Base-by-base conservation (phyloP, 1,140 invertebrate species). In the Mercenaria mercenaria region DNA sequence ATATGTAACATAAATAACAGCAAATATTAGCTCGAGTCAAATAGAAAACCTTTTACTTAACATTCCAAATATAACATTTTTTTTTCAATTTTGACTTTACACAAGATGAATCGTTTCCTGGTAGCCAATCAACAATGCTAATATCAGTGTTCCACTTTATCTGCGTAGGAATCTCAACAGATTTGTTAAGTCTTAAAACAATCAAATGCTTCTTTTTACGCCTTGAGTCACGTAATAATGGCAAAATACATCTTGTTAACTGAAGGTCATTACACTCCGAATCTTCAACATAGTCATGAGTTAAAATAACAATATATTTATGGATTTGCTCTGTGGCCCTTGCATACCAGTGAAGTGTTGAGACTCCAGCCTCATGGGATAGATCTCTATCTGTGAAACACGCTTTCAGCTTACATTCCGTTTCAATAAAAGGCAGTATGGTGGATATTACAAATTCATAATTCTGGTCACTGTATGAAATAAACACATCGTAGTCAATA, bases 31-130 rank as follows among this genome's bases (percentile, higher is more conserved):
- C n/a, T n/a, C n/a, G n/a, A n/a, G n/a, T n/a, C n/a, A n/a, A n/a
- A n/a, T n/a, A n/a, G n/a, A n/a, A n/a, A n/a, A n/a, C n/a, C n/a
- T n/a, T n/a, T n/a, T n/a, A n/a, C n/a, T n/a, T n/a, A n/a, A n/a
- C n/a, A n/a, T n/a, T n/a, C n/a, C n/a, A 32, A 94, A 93, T 26
- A 47, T 47, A 47, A 15, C 15, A 8, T 47, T 56, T 20, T 56
- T n/a, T n/a, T n/a, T 56, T 56, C 23, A 56, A 56, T 56, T 6
- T 56, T 23, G 52, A 56, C 20, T 56, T 56, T 11, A n/a, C 52
- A 56, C 15, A 23, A 15, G 6, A 4, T 15, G 4, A 15, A n/a
- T 56, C 52, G 23, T 56, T 56, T n/a, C 11, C 23, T 15, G 10
- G 11, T 15, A 20, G 4, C 52, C 10, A 15, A 56, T 56, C 52